Percentiles rank a stretch among this genome's conserved stretches.
Conservation (phyloP, 2,113 vertebrate genomes). For the Pachycephala philippinensis region DNA sequence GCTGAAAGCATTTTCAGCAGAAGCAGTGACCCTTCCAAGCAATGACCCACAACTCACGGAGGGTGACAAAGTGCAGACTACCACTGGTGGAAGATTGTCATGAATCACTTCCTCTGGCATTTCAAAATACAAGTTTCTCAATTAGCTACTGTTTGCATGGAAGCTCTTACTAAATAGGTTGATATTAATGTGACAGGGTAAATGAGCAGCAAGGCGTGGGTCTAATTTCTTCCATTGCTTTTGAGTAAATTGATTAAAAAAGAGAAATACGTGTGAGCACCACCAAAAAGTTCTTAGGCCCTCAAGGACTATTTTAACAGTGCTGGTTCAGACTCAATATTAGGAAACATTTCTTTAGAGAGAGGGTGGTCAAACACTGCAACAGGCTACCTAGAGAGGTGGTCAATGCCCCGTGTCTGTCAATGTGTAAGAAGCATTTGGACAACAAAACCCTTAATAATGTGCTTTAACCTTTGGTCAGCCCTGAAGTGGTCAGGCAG, state of each 20-base stretch:
- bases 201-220: background rate
- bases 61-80: background rate
- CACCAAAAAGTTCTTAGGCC: background rate
- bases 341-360: background rate
- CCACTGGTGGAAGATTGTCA: background rate
- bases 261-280: background rate
- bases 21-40: background rate
- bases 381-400: background rate
- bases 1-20: background rate
- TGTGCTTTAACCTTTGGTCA: background rate
- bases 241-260: background rate
- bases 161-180: background rate
- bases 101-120: conserved; percentile 5
- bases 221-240: background rate
- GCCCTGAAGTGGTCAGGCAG: background rate
- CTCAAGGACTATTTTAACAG: background rate
- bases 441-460: background rate
- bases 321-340: background rate
- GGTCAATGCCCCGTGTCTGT: background rate
- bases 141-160: background rate
- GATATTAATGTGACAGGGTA: background rate
- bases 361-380: background rate
- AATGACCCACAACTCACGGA: background rate
- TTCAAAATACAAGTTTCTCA: conserved; percentile 18
- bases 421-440: background rate